Conservation (phyloP, 2,113 vertebrate genomes). For the Nothocercus nigrocapillus region DNA sequence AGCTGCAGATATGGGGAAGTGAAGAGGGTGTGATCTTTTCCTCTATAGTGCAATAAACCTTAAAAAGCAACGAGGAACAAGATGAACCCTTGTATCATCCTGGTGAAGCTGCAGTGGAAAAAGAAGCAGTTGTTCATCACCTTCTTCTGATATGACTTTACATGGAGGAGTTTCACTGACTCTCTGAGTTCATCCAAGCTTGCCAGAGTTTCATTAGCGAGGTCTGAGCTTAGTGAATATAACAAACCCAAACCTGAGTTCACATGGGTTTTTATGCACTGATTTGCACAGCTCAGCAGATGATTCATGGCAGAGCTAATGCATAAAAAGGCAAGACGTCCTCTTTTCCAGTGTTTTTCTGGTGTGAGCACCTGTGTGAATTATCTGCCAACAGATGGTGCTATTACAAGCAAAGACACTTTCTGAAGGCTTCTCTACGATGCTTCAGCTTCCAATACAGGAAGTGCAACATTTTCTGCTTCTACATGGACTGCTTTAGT, state of each 20-base stretch:
- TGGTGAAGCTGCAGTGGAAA: not conserved
- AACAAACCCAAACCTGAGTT: not conserved
- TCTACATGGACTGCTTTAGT: rapidly evolving
- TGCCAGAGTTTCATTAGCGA: not conserved
- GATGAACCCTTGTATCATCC: not conserved
- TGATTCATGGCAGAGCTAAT: not conserved
- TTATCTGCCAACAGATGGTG: not conserved
- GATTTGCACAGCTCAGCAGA: not conserved
- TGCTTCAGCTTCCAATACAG: not conserved
- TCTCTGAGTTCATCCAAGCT: not conserved
- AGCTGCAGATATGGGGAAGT: not conserved
- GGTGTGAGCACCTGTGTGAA: rapidly evolving
- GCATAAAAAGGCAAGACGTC: not conserved
- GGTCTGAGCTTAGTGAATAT: not conserved
- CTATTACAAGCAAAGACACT: not conserved
- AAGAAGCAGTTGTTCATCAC: not conserved
- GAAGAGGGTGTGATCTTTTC: not conserved
- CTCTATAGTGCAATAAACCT: not conserved
- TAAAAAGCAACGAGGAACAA: not conserved
- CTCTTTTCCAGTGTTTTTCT: not conserved
- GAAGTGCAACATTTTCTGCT: not conserved
- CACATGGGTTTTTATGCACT: not conserved
- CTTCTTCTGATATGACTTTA: not conserved
- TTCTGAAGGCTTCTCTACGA: not conserved
- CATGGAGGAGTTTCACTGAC: not conserved